These are phyloP conservation scores for Gadopsis bispinosus DNA, from an alignment of 2,797 vertebrate species.

Conservation along the genomic window DNA sequence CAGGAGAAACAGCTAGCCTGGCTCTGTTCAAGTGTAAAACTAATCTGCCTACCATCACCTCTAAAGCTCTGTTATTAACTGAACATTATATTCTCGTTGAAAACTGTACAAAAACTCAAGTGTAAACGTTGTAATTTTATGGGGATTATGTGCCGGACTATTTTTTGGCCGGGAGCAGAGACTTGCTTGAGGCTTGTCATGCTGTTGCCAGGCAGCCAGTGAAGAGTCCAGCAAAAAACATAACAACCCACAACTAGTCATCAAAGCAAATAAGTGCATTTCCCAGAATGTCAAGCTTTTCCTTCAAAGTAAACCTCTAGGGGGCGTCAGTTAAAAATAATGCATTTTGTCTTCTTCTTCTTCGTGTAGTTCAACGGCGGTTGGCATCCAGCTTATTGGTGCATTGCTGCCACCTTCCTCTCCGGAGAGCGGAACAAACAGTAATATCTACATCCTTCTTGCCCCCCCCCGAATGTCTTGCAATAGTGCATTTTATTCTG, in stretches of 20 bases:
- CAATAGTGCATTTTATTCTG: no score
- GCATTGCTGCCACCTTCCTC: no score
- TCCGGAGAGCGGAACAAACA: no score
- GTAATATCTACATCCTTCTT: no score
- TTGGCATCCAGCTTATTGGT: no score
- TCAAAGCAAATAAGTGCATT: not conserved
- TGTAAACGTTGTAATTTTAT: not conserved
- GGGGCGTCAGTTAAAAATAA: not conserved
- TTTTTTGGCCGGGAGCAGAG: not conserved
- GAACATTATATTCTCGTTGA: not conserved
- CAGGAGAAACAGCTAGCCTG: not conserved
- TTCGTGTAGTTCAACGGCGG: no score
- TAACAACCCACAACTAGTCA: not conserved
- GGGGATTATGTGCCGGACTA: not conserved
- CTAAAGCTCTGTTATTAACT: not conserved
- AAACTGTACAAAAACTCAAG: not conserved
- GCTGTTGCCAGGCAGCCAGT: not conserved
- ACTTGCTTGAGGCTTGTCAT: not conserved
- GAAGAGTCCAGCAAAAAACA: not conserved
- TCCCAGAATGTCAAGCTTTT: not conserved
- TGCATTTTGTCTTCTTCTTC: no score
- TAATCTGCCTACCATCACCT: not conserved
- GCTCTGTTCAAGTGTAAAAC: not conserved
- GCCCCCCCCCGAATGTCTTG: no score
- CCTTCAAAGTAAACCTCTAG: not conserved